Evolutionary conservation across 2,797 vertebrate species (phyloP).

Genomic region (Bovichtus diacanthus): DNA sequence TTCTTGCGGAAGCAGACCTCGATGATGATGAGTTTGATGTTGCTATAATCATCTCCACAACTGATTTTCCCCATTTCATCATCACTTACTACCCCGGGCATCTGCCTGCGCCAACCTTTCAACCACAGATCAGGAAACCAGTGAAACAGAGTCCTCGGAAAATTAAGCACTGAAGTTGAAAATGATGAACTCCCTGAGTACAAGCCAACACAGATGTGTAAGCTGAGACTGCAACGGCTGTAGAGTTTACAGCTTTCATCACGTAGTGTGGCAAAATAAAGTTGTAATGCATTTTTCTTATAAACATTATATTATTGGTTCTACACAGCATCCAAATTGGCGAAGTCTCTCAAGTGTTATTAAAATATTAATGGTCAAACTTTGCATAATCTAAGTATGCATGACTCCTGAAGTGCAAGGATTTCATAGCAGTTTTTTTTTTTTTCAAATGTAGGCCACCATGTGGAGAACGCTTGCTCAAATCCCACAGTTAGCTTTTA

Average conservation of each 20-base stretch:
- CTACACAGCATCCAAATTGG: conserved; percentile 10
- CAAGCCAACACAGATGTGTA: conserved; percentile 51
- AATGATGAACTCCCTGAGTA: conserved; percentile 33
- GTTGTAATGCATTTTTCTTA: conserved; percentile 3
- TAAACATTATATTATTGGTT: conserved; percentile 20
- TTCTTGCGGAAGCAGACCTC: conserved; percentile 14
- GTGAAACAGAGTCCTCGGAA: conserved; percentile 53
- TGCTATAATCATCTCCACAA: conserved; percentile 41
- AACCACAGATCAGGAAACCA: conserved; percentile 64
- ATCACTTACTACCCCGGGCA: conserved; percentile 31
- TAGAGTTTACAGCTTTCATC: conserved; percentile 49
- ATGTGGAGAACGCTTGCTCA: background rate
- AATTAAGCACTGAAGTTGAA: conserved; percentile 39
- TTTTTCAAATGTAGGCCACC: background rate
- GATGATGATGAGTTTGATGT: conserved; percentile 36
- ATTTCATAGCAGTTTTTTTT: background rate
- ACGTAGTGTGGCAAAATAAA: conserved; percentile 20
- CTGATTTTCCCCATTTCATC: conserved; percentile 59
- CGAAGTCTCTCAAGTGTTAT: background rate
- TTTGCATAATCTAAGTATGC: background rate
- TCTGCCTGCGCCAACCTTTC: conserved; percentile 33
- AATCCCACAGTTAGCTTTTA: conserved; percentile 40
- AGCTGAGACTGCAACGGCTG: conserved; percentile 33
- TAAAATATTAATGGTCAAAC: background rate
- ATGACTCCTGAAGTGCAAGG: background rate